Conservation (phyloP, 2,113 vertebrate species). For the Cathartes aura region DNA sequence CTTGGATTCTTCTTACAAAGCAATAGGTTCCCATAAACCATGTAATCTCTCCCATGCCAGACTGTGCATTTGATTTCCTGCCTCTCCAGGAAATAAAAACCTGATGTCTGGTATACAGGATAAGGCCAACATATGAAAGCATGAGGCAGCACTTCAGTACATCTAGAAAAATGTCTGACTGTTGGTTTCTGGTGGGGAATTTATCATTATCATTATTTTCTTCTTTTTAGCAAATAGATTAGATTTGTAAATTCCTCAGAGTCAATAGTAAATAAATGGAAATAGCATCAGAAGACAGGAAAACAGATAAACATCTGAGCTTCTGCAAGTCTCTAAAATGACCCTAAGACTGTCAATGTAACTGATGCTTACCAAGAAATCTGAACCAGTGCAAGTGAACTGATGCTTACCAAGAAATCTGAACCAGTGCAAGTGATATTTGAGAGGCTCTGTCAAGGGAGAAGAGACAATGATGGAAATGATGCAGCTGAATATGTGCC, state of each 20-base stretch:
- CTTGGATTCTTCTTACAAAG: background rate
- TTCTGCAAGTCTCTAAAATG: background rate
- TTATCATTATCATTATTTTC: background rate
- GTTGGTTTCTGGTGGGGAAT: background rate
- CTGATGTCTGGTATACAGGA: background rate
- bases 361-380: background rate
- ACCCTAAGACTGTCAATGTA: background rate
- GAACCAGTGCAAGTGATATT: background rate
- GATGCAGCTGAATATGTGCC: background rate
- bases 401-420: background rate
- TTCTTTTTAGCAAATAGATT: background rate
- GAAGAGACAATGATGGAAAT: background rate
- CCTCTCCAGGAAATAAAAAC: background rate
- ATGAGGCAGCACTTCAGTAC: background rate
- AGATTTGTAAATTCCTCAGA: background rate
- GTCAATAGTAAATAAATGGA: constrained; percentile 20
- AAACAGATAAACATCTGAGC: background rate
- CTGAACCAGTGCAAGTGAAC: background rate
- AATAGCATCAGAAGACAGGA: background rate
- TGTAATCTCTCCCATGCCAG: background rate
- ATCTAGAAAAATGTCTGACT: background rate
- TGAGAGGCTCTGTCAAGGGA: background rate
- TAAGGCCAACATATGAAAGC: background rate
- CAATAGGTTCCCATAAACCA: background rate
- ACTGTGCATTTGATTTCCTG: constrained; percentile 6